Conservation (phyloP, 2,797 vertebrate species). For the Gadopsis marmoratus region DNA sequence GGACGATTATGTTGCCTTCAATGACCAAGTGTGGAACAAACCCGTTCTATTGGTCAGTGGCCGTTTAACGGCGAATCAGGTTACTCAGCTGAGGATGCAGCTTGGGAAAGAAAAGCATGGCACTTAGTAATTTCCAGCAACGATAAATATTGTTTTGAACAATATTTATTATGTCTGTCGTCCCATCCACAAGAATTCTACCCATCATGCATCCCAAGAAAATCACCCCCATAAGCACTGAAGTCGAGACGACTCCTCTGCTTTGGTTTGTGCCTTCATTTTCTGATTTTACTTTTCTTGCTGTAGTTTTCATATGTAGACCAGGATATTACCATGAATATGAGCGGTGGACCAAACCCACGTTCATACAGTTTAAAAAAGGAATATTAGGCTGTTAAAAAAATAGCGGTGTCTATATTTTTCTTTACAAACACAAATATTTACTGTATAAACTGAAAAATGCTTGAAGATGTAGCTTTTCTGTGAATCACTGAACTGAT, state of each 20-base stretch:
- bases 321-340: neutral
- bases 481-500: too few relatives aligned
- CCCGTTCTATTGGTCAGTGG: slow-evolving; percentile 9
- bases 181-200: slow-evolving; percentile 74
- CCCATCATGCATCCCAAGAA: slow-evolving; percentile 79
- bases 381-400: too few relatives aligned
- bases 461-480: too few relatives aligned
- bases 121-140: slow-evolving; percentile 78
- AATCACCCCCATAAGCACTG: slow-evolving; percentile 66
- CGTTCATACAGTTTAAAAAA: neutral
- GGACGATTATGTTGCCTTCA: neutral
- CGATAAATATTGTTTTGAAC: slow-evolving; percentile 82
- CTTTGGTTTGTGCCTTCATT: slow-evolving; percentile 78
- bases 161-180: slow-evolving; percentile 80
- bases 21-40: neutral
- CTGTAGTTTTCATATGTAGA: neutral
- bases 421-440: too few relatives aligned
- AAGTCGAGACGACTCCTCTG: slow-evolving; percentile 59
- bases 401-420: too few relatives aligned
- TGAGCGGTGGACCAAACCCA: slow-evolving; percentile 24
- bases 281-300: slow-evolving; percentile 23
- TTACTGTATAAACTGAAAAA: too few relatives aligned
- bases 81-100: neutral
- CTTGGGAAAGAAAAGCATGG: slow-evolving; percentile 3
- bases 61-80: slow-evolving; percentile 28